Percentiles rank a stretch among this genome's conserved stretches.
These are phyloP conservation scores for Lepidocyrtoides sp. DNA, from an alignment of 2,888 invertebrate species.

Conservation along the genomic window DNA sequence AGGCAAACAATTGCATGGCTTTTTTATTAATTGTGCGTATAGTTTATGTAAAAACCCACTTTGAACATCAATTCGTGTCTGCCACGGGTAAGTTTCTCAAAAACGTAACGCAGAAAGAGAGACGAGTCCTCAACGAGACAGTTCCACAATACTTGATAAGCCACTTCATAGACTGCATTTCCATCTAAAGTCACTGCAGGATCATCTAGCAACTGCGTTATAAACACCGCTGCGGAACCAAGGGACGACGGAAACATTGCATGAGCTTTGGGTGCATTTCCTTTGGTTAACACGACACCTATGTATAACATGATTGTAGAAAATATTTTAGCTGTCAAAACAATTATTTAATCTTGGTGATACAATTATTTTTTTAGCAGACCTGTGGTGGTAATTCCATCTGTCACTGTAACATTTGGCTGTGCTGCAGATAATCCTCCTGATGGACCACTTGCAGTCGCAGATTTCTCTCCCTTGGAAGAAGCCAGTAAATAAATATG, in stretches of 20 bases:
- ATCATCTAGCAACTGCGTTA: constrained; percentile 97
- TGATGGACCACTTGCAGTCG: constrained; percentile 60
- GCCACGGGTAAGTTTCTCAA: constrained; percentile 97
- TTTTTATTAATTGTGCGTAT: too few relatives aligned
- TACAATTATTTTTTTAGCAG: neutral
- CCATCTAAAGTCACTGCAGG: constrained; percentile 98
- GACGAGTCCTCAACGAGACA: constrained; percentile 99
- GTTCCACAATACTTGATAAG: constrained; percentile 98
- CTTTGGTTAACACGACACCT: constrained; percentile 82
- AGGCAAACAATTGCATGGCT: too few relatives aligned
- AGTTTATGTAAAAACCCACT: too few relatives aligned
- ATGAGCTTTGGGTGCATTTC: constrained; percentile 86
- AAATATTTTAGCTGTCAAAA: neutral
- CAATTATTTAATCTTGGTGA: neutral
- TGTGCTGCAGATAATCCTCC: constrained; percentile 65
- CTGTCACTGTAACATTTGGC: constrained; percentile 74
- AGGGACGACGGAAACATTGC: constrained; percentile 98
- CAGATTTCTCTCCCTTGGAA: constrained; percentile 78
- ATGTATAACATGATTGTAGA: neutral
- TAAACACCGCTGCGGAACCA: constrained; percentile 98
- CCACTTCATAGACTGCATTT: constrained; percentile 98
- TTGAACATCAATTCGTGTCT: constrained; percentile 98
- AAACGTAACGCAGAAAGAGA: constrained; percentile 96
- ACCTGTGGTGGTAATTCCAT: constrained; percentile 84
- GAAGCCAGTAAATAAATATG: neutral